Evolutionary conservation across 2,797 vertebrate genomes (phyloP).

Genomic region (Hybognathus amarus): DNA sequence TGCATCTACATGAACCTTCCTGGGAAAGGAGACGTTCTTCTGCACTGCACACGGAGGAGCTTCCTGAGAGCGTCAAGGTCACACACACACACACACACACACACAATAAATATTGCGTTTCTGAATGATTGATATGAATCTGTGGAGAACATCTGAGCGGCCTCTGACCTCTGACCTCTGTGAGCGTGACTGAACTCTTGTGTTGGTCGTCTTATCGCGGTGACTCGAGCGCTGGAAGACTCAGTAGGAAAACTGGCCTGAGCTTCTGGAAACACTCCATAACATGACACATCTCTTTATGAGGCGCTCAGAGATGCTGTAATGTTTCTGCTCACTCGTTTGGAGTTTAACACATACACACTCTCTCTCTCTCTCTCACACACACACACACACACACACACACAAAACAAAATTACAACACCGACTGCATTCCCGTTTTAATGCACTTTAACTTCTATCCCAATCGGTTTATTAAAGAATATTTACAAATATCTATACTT

Average conservation of each 20-base stretch:
- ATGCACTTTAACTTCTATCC: too few relatives aligned
- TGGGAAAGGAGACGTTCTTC: constrained; percentile 88
- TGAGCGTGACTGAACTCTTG: too few relatives aligned
- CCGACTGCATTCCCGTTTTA: too few relatives aligned
- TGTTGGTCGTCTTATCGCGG: too few relatives aligned
- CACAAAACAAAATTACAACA: too few relatives aligned
- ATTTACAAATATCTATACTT: too few relatives aligned
- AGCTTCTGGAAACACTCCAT: constrained; percentile 74
- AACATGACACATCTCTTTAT: constrained; percentile 76
- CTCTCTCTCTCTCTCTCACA: too few relatives aligned
- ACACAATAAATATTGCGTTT: not conserved
- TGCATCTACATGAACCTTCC: constrained; percentile 94
- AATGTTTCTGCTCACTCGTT: constrained; percentile 63
- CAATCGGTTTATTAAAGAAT: too few relatives aligned
- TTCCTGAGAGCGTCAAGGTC: constrained; percentile 92
- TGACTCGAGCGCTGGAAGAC: constrained; percentile 60
- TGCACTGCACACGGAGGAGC: constrained; percentile 89
- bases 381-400: too few relatives aligned
- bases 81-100: constrained; percentile 27
- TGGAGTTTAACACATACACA: not conserved
- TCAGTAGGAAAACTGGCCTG: constrained; percentile 76
- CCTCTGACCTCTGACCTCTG: too few relatives aligned
- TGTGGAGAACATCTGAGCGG: too few relatives aligned
- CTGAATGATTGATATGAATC: too few relatives aligned
- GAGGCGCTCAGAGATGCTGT: constrained; percentile 72